A percentile compares a stretch with the other conserved stretches of the same genome.
Evolutionary conservation across 2,797 vertebrate species (phyloP).

Genomic region (Anisognathus igniventris): DNA sequence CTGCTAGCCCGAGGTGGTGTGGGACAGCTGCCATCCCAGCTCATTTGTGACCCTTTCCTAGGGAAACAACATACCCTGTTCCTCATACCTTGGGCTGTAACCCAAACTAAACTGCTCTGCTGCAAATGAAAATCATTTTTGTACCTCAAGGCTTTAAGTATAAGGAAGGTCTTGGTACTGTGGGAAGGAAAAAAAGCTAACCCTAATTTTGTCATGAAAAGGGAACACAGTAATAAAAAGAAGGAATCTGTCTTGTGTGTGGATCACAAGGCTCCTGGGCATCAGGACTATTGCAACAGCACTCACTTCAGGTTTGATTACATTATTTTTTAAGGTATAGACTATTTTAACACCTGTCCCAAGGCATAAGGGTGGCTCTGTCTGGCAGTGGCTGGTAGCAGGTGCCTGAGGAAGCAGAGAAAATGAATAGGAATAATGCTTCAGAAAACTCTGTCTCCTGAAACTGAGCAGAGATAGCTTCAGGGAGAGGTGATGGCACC

Average conservation of each 20-base stretch:
- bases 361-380: neutral
- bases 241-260: neutral
- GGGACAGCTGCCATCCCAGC: neutral
- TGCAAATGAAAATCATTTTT: neutral
- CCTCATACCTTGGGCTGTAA: neutral
- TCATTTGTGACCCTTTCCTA: neutral
- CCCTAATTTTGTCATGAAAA: neutral
- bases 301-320: neutral
- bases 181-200: neutral
- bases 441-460: neutral
- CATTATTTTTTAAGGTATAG: neutral
- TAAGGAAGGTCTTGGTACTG: neutral
- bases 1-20: neutral
- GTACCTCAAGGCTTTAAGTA: neutral
- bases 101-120: neutral
- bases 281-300: neutral
- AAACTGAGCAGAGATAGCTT: neutral
- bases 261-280: neutral
- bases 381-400: neutral
- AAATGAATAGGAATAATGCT: neutral
- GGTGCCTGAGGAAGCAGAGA: neutral
- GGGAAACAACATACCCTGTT: accelerated
- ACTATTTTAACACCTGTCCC: neutral
- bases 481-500: neutral
- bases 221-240: neutral